Base-by-base conservation (phyloP, 2,888 invertebrate species). In the Phengaris alcon region DNA sequence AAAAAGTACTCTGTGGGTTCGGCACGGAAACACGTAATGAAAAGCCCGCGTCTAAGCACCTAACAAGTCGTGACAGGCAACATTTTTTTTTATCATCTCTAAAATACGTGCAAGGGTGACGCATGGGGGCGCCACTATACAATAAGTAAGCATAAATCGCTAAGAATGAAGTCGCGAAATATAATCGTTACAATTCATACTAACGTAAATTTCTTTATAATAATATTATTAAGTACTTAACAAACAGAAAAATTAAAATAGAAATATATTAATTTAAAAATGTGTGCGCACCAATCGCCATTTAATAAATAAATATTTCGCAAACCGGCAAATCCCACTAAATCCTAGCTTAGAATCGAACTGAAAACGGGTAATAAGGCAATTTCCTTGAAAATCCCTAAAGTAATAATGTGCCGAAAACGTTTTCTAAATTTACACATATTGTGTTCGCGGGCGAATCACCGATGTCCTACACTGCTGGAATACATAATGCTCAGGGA, bases 321-420 rank as follows among this genome's bases (percentile, higher is more conserved):
- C 80, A 82, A 35, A 80, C 82, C 81, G 80, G 84, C 79, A 89
- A 90, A 90, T 89, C 90, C 91, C 80, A 81, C 84, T 84, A 88
- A 90, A 90, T 87, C 91, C 90, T 81, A 83, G 86, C 87, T 86
- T 83, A 80, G 86, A 89, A 88, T 90, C 84, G 88, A 89, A 90
- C 86, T 91, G 88, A 88, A 89, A 90, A 88, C 90, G 46, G 89
- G 90, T 91, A 90, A 91, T 91, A 91, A 91, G 91, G 92, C 92
- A 91, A 92, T 92, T 92, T 91, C 89, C 90, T 90, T 88, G 87
- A 91, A 91, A 92, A 92, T 92, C 91, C 92, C 90, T 88, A 88
- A 89, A 91, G 91, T 91, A 91, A 91, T 92, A 92, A 92, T 91
- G 91, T 89, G 89, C 90, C 90, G 90, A 90, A 90, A 92, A 89